Conservation (phyloP, 2,888 invertebrate species). For the Tanypteryx hageni region DNA sequence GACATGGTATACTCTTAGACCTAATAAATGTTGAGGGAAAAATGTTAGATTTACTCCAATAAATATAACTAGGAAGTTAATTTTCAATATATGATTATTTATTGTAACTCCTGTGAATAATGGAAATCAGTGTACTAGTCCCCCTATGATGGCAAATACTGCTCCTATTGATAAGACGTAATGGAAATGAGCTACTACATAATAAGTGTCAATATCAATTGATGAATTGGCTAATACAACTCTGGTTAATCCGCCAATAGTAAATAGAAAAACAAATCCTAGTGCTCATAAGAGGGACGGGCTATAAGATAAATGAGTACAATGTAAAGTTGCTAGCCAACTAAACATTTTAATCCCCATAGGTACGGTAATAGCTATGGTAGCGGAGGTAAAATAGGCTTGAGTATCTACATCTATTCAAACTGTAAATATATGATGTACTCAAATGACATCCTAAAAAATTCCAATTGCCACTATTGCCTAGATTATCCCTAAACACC, state of each 20-base stretch:
- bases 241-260: conserved; percentile 83
- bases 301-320: conserved; percentile 79
- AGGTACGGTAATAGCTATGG: conserved; percentile 91
- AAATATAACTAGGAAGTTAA: too few relatives aligned
- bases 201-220: too few relatives aligned
- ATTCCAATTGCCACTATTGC: conserved; percentile 90
- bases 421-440: conserved; percentile 92
- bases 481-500: conserved; percentile 86
- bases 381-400: too few relatives aligned
- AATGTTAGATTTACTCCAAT: too few relatives aligned
- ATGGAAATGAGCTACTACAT: too few relatives aligned
- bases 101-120: too few relatives aligned
- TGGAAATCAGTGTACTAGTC: too few relatives aligned
- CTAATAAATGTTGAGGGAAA: too few relatives aligned
- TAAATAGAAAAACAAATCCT: conserved; percentile 88
- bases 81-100: too few relatives aligned
- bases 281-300: conserved; percentile 82
- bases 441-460: conserved; percentile 90
- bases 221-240: conserved; percentile 84
- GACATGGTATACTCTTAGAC: too few relatives aligned
- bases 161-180: too few relatives aligned
- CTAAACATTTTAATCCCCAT: conserved; percentile 91
- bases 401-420: conserved; percentile 90
- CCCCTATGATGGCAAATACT: too few relatives aligned
- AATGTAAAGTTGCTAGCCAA: conserved; percentile 84